Percentiles rank a stretch among this genome's conserved stretches.
Evolutionary conservation across 2,797 vertebrate species (phyloP).

Genomic region (Fistularia tabacaria): DNA sequence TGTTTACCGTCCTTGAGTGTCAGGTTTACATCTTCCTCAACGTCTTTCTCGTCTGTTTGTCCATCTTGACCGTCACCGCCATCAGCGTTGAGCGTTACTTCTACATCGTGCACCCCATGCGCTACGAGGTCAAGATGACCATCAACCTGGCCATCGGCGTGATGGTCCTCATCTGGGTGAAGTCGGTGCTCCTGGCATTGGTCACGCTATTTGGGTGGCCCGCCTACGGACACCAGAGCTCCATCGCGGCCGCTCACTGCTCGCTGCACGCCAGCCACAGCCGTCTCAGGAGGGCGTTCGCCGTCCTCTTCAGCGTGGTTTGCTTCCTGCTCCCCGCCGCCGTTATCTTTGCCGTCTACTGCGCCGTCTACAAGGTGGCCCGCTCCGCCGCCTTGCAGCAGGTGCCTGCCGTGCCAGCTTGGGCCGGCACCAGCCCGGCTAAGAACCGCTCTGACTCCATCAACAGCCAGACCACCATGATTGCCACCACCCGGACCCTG

Average conservation of each 20-base stretch:
- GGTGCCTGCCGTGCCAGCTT: conserved; percentile 61
- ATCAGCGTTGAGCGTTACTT: conserved; percentile 92
- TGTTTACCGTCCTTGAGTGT: conserved; percentile 86
- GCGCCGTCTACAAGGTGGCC: conserved; percentile 87
- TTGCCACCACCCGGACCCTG: conserved; percentile 69
- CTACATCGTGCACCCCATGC: conserved; percentile 92
- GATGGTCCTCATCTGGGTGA: conserved; percentile 85
- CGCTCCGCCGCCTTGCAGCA: conserved; percentile 83
- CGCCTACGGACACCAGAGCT: conserved; percentile 77
- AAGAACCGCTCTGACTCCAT: conserved; percentile 83
- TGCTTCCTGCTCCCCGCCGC: conserved; percentile 85
- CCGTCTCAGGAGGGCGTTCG: conserved; percentile 79
- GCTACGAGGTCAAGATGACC: conserved; percentile 87
- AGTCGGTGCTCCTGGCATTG: conserved; percentile 79
- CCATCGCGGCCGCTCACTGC: conserved; percentile 85
- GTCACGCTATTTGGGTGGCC: conserved; percentile 87
- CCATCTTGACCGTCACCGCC: conserved; percentile 87
- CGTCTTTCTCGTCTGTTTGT: conserved; percentile 86
- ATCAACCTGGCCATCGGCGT: conserved; percentile 80
- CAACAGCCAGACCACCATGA: conserved; percentile 86
- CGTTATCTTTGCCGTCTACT: conserved; percentile 86
- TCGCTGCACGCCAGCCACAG: conserved; percentile 87
- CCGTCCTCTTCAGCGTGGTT: conserved; percentile 83
- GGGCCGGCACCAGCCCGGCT: conserved; percentile 57
- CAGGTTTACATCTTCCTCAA: conserved; percentile 88